phyloP scores from a whole-genome alignment of 2,888 invertebrate genomes.

The Lasioglossum zephyrum region DNA sequence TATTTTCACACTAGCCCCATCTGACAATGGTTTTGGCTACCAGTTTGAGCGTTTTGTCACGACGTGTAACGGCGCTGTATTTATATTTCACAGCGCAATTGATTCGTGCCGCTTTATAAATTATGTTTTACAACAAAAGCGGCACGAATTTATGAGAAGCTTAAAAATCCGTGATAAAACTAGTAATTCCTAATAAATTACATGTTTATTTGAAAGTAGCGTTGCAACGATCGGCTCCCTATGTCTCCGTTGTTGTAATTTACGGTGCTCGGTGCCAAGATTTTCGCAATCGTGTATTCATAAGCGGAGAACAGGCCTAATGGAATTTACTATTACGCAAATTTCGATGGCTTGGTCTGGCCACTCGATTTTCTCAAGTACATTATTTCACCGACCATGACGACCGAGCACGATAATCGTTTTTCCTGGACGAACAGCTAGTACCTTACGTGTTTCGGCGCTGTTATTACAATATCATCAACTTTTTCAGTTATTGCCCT shows the following conservation, averaged over 20 bases:
- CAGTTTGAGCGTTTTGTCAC: neutral
- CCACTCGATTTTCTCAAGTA: slow-evolving; percentile 49
- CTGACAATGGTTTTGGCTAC: neutral
- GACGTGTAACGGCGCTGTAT: neutral
- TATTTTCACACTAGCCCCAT: neutral
- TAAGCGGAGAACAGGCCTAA: slow-evolving; percentile 24
- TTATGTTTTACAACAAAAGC: neutral
- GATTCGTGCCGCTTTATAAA: neutral
- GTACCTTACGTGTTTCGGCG: neutral
- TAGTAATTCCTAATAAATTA: neutral
- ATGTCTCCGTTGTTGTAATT: slow-evolving; percentile 4
- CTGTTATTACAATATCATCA: slow-evolving; percentile 6
- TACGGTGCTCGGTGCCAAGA: neutral
- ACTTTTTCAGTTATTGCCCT: neutral
- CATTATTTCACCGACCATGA: slow-evolving; percentile 33
- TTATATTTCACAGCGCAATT: neutral
- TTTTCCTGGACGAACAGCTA: slow-evolving; percentile 12
- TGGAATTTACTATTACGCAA: slow-evolving; percentile 67
- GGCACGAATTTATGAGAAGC: neutral
- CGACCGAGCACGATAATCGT: slow-evolving; percentile 9
- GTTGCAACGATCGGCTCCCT: neutral
- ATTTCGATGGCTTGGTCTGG: slow-evolving; percentile 39
- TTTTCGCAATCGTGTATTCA: slow-evolving; percentile 51
- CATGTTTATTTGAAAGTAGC: neutral
- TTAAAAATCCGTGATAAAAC: neutral